Percentiles rank a stretch among this genome's conserved stretches.
These are phyloP conservation scores for Cephus spinipes DNA, from an alignment of 2,888 invertebrate species.

Conservation along the genomic window DNA sequence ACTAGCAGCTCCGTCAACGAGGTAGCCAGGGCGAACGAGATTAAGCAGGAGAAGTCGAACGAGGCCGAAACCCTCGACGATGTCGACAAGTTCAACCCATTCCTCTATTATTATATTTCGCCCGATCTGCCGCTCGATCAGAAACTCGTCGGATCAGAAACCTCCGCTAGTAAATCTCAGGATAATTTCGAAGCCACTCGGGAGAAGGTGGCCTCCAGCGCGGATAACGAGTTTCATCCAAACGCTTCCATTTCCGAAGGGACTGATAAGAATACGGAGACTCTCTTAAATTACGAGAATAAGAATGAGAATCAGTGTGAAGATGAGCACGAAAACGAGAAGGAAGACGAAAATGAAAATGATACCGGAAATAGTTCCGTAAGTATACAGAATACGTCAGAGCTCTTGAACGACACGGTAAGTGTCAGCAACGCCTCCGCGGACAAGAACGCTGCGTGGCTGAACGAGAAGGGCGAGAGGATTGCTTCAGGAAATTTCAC, in stretches of 20 bases:
- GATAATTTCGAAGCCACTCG: not conserved
- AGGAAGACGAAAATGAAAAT: slow-evolving; percentile 6
- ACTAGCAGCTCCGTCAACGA: slow-evolving; percentile 18
- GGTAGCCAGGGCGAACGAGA: slow-evolving; percentile 16
- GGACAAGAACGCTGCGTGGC: slow-evolving; percentile 16
- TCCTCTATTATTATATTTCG: slow-evolving; percentile 71
- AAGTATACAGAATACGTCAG: slow-evolving; percentile 21
- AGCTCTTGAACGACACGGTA: slow-evolving; percentile 32
- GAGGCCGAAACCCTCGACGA: slow-evolving; percentile 46
- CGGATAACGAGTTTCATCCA: not conserved
- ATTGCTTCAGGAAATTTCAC: slow-evolving; percentile 27
- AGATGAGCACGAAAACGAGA: slow-evolving; percentile 11
- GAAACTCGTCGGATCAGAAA: slow-evolving; percentile 49
- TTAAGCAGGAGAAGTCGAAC: slow-evolving; percentile 8
- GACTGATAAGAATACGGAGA: not conserved
- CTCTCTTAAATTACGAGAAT: not conserved
- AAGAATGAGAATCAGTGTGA: not conserved
- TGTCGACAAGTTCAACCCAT: slow-evolving; percentile 68
- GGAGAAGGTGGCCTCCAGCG: not conserved
- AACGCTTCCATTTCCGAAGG: too few species aligned
- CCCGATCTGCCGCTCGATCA: slow-evolving; percentile 69
- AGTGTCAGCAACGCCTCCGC: slow-evolving; percentile 32
- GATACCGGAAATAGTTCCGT: slow-evolving; percentile 9
- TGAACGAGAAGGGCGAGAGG: not conserved
- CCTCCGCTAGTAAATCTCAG: not conserved